A percentile compares a stretch with the other conserved stretches of the same genome.
Evolutionary conservation across 2,888 invertebrate species (phyloP).

Genomic region (Nephrotoma guestfalica): DNA sequence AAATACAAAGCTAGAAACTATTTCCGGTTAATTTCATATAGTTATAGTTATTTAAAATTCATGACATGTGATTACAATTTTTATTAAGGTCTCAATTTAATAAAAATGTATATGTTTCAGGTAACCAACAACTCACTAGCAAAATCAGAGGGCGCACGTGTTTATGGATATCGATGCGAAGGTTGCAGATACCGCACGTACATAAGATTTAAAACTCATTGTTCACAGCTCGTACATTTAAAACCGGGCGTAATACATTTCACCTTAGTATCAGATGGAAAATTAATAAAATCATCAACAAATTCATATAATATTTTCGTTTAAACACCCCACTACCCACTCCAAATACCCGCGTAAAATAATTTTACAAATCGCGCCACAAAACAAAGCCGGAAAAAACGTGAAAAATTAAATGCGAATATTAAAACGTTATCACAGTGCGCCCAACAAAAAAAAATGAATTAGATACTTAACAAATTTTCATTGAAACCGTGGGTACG

Average conservation of each 20-base stretch:
- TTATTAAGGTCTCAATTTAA: background rate
- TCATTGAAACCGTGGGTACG: background rate
- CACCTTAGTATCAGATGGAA: background rate
- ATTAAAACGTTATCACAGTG: background rate
- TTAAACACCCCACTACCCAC: background rate
- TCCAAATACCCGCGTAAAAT: too few relatives aligned
- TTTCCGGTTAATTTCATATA: background rate
- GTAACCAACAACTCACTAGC: background rate
- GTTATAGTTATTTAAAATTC: background rate
- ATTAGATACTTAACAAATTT: background rate
- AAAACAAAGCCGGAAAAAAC: background rate
- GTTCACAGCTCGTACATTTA: too few relatives aligned
- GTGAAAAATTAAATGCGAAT: background rate
- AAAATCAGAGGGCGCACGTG: background rate
- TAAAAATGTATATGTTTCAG: background rate
- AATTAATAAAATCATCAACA: background rate
- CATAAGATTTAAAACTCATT: background rate
- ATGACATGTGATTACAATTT: background rate
- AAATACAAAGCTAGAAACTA: background rate
- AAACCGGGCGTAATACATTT: too few relatives aligned
- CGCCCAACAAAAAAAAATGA: background rate
- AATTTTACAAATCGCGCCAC: too few relatives aligned
- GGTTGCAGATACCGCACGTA: background rate
- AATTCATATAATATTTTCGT: background rate
- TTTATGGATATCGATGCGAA: background rate